Conservation (phyloP, 2,797 vertebrate species). For the Scyliorhinus canicula region DNA sequence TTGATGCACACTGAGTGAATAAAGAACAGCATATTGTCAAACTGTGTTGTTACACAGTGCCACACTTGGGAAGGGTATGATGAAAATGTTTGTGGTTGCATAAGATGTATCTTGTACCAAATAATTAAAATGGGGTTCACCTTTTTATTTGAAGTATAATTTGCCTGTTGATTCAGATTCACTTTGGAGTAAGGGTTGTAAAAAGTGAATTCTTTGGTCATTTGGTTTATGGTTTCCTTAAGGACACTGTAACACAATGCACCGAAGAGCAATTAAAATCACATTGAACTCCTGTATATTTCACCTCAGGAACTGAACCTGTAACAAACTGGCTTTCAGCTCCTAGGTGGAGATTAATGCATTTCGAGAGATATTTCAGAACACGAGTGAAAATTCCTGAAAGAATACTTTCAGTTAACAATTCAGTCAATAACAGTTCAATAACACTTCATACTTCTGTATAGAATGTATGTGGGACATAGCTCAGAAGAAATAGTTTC, state of each 20-base stretch:
- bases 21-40: not conserved
- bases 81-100: not conserved
- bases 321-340: not conserved
- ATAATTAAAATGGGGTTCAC: not conserved
- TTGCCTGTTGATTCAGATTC: not conserved
- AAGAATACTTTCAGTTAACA: not conserved
- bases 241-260: not conserved
- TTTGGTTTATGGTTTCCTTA: not conserved
- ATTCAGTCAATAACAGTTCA: not conserved
- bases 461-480: not conserved
- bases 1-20: too few relatives aligned
- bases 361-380: not conserved
- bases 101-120: not conserved
- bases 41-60: not conserved
- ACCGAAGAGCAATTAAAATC: not conserved
- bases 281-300: not conserved
- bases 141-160: not conserved
- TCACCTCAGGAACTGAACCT: not conserved
- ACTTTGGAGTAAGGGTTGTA: not conserved
- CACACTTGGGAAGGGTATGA: not conserved
- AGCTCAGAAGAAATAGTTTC: not conserved
- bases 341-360: not conserved
- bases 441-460: not conserved
- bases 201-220: not conserved
- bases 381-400: not conserved